phyloP scores from a whole-genome alignment of 2,888 invertebrate genomes.

The Agonum fuliginosum region DNA sequence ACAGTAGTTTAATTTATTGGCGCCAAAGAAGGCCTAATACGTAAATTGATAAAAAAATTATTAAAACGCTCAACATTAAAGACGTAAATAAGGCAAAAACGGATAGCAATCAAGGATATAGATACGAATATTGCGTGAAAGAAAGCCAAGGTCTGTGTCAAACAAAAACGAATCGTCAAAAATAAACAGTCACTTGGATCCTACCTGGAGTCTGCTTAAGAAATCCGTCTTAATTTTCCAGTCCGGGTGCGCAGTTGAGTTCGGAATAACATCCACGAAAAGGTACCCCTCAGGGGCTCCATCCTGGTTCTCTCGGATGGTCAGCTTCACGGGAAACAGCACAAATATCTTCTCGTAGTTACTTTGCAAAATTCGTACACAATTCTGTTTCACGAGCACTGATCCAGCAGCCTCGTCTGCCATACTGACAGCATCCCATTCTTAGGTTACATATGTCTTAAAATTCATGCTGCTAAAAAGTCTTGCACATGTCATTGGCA shows the following conservation, averaged over 20 bases:
- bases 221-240: slow-evolving; percentile 70
- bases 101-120: too few relatives aligned
- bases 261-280: slow-evolving; percentile 67
- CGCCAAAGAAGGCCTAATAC: background rate
- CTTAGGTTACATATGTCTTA: slow-evolving; percentile 55
- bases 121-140: background rate
- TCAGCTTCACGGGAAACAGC: slow-evolving; percentile 52
- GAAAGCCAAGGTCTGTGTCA: slow-evolving; percentile 41
- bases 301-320: slow-evolving; percentile 52
- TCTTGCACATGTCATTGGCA: slow-evolving; percentile 47
- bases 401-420: slow-evolving; percentile 58
- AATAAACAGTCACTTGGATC: slow-evolving; percentile 52
- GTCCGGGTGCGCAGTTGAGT: slow-evolving; percentile 67
- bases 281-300: slow-evolving; percentile 54
- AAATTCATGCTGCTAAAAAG: slow-evolving; percentile 36
- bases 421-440: slow-evolving; percentile 57
- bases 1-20: background rate
- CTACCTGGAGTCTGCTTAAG: slow-evolving; percentile 71
- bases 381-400: slow-evolving; percentile 59
- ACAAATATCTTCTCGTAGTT: slow-evolving; percentile 55
- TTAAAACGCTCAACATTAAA: background rate
- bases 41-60: background rate
- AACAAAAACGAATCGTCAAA: background rate
- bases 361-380: slow-evolving; percentile 58
- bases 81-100: too few relatives aligned